Base-by-base conservation (phyloP, 2,888 invertebrate species). In the Altica lythri region DNA sequence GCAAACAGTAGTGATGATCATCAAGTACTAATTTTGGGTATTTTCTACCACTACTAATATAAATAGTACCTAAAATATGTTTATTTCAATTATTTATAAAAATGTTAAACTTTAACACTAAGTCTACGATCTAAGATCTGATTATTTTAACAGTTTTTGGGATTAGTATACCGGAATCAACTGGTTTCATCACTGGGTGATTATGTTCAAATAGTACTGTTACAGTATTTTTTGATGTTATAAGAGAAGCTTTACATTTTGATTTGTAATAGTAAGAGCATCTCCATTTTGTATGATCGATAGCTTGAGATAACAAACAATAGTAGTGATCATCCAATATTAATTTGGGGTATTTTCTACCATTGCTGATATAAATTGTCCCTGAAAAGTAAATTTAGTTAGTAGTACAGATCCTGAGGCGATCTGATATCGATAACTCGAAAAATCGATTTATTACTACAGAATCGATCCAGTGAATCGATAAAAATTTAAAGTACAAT, bases 251-350 rank as follows among this genome's bases (percentile, higher is more conserved):
- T 45, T 48, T 61, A 19, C 67, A 67, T 49, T 57, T 63, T 1
- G 58, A 61, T 55, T 61, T 67, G 29, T 57, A 58, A 52, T 64
- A 65, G 9, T 54, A 52, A 3, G 51, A 56, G 44, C 67, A 67
- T n/a, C 64, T 49, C 67, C 67, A 67, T 46, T 60, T 60, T 1
- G 65, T 66, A 16, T 57, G 53, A 35, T 46, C 49, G 1, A 52
- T 50, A 19, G 50, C 50, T 27, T 52, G 56, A 13, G 51, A 57
- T 22, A 61, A 57, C 14, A 66, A 56, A 4, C 59, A 54, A 45
- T 59, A 68, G 10, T 63, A 62, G 34, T 67, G 60, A 8, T 57
- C 59, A 19, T 67, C 65, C 29, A 68, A 16, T 18, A 68, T 61
- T 9, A 68, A 58, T 54, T 65, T 62, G 6, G 65, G 63, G 12